Base-by-base conservation (phyloP, 2,113 vertebrate genomes). In the Colaptes auratus region DNA sequence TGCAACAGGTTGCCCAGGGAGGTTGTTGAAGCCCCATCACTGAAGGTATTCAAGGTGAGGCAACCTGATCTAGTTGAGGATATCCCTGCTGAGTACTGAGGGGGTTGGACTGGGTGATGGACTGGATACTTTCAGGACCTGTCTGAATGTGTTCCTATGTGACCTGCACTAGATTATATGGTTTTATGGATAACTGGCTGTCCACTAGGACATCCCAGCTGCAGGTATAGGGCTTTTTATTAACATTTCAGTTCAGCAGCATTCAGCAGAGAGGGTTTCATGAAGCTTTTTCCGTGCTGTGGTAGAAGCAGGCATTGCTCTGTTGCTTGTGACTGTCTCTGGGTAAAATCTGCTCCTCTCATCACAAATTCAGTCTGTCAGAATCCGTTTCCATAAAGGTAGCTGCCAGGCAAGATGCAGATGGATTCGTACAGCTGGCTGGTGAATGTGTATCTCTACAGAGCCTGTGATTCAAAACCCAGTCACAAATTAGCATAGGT, bases 351-450 rank as follows among this genome's bases (percentile, higher is more conserved):
- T 92, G 86, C 63, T 75, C 61, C 78, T 75, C 79, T 90, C 71
- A 78, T 83, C 77, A 86, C 90, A 78, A 84, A 76, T 80, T 93
- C 81, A 72, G 39, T 64, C 81, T 95, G 90, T 85, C 88, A 77
- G 83, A 89, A 90, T 67, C 31, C 28, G 81, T 94, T 96, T 96
- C 95, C 55, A 52, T 88, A 83, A 80, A 92, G 61, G 61, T 70
- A 90, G 70, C 94, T 94, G 87, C 80, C 76, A 93, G 72, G 69
- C 74, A 89, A 73, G 76, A 76, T 92, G 91, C 76, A 33, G 86
- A 48, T 23, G 53, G 61, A 82, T 90, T 73, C 19, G 0, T 86
- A 30, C 56, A 52, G 55, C 71, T 93, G 74, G 25, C 27, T 82
- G 59, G 65, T 90, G 55, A 88, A 80, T 75, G 61, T 30, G 8